These are phyloP conservation scores for Entomobrya multifasciata DNA, from an alignment of 2,888 invertebrate genomes.

Conservation along the genomic window DNA sequence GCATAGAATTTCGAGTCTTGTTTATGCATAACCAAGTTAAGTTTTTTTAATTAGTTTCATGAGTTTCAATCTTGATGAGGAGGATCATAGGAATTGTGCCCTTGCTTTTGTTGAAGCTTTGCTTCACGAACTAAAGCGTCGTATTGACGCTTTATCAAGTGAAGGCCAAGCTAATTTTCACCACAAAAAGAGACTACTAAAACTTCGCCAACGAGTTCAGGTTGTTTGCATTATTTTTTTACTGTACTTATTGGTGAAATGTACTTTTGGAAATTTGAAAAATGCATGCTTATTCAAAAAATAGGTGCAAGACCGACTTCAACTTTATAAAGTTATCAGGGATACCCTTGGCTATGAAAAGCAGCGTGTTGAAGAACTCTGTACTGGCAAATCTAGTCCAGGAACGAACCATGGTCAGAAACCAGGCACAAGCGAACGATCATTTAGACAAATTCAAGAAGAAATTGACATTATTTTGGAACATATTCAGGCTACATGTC, in stretches of 20 bases:
- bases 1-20: neutral
- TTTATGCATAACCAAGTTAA: neutral
- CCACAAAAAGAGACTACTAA: neutral
- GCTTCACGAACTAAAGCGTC: neutral
- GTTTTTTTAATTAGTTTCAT: conserved; percentile 13
- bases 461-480: neutral
- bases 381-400: neutral
- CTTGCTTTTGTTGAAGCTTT: neutral
- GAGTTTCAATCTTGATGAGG: conserved; percentile 21
- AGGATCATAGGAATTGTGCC: conserved; percentile 1
- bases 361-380: conserved; percentile 20
- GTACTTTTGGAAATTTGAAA: neutral
- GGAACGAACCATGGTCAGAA: neutral
- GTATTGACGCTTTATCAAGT: neutral
- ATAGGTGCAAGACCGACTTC: conserved; percentile 20
- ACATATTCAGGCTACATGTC: neutral
- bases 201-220: neutral
- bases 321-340: conserved; percentile 20
- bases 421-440: neutral
- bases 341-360: neutral
- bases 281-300: neutral
- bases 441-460: neutral
- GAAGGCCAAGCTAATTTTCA: conserved; percentile 12
- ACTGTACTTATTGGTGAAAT: neutral
- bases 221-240: neutral